phyloP scores from a whole-genome alignment of 1,140 invertebrate genomes.

The Mesaphorura yosii region DNA sequence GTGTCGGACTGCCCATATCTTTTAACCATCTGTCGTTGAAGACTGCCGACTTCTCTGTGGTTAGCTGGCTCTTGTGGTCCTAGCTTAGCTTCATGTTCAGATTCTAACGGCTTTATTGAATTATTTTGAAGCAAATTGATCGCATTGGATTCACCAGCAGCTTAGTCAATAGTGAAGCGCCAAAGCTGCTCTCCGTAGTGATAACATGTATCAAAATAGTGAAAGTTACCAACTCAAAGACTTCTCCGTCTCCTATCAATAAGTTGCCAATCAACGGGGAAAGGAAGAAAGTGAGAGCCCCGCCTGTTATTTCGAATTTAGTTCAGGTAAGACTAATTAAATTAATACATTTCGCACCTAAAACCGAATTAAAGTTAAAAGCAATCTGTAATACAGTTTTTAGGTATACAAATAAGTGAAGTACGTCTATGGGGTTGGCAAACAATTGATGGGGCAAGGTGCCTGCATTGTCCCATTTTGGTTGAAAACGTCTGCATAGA shows the following conservation, averaged over 20 bases:
- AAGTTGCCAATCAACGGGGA: slow-evolving; percentile 25
- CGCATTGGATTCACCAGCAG: slow-evolving; percentile 75
- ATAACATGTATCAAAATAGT: slow-evolving; percentile 72
- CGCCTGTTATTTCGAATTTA: slow-evolving; percentile 20
- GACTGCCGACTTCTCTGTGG: slow-evolving; percentile 22
- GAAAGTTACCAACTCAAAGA: slow-evolving; percentile 53
- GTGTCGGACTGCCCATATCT: slow-evolving; percentile 23
- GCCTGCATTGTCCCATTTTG: slow-evolving; percentile 21
- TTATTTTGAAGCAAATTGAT: slow-evolving; percentile 60
- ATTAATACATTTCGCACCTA: background rate
- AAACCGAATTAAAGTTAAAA: background rate
- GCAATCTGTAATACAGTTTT: slow-evolving; percentile 20
- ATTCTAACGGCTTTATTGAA: background rate
- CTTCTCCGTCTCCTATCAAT: slow-evolving; percentile 21
- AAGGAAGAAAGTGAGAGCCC: slow-evolving; percentile 48
- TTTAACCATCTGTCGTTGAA: slow-evolving; percentile 20
- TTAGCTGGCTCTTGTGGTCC: slow-evolving; percentile 3
- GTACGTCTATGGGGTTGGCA: slow-evolving; percentile 27
- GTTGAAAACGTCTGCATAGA: slow-evolving; percentile 23
- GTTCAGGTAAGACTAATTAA: slow-evolving; percentile 25
- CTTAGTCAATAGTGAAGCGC: slow-evolving; percentile 77
- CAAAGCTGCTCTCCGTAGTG: slow-evolving; percentile 71
- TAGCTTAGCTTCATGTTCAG: background rate
- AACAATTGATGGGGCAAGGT: slow-evolving; percentile 21
- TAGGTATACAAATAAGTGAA: slow-evolving; percentile 27